These are phyloP conservation scores for Helicolenus hilgendorfi DNA, from an alignment of 2,797 vertebrate genomes.

Conservation along the genomic window DNA sequence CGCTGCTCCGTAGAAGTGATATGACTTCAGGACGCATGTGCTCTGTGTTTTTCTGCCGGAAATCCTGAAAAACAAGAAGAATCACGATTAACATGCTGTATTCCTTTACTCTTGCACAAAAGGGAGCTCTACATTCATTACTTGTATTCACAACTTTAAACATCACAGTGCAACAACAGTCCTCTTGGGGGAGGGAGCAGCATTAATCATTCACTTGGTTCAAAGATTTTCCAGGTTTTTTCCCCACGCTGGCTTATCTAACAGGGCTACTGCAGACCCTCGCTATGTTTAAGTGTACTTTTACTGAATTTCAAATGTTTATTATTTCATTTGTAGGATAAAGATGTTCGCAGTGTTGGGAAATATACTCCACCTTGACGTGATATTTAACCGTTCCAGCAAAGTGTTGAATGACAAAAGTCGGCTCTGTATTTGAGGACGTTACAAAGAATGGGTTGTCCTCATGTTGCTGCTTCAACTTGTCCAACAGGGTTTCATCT, in stretches of 20 bases:
- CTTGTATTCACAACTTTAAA: not conserved
- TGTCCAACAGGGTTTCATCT: slow-evolving; percentile 93
- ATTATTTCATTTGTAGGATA: not conserved
- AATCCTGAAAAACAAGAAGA: slow-evolving; percentile 88
- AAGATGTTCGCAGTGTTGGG: not conserved
- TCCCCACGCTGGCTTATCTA: slow-evolving; percentile 65
- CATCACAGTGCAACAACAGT: not conserved
- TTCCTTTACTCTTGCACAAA: not conserved
- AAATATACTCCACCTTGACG: slow-evolving; percentile 91
- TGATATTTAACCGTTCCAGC: slow-evolving; percentile 96
- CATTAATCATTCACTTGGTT: slow-evolving; percentile 65
- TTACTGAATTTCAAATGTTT: not conserved
- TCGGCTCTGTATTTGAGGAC: slow-evolving; percentile 90
- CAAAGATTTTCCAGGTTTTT: slow-evolving; percentile 18
- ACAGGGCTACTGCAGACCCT: slow-evolving; percentile 3
- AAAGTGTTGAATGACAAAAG: slow-evolving; percentile 95
- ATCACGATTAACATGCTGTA: not conserved
- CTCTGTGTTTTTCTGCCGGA: slow-evolving; percentile 95
- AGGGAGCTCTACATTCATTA: not conserved
- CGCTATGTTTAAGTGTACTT: not conserved
- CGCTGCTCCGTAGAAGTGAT: slow-evolving; percentile 94
- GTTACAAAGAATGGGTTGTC: slow-evolving; percentile 92
- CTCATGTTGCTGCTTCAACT: slow-evolving; percentile 94
- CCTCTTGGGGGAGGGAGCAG: not conserved
- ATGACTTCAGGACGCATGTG: slow-evolving; percentile 96